Conservation (phyloP, 2,797 vertebrate genomes). For the Pantherophis vulpinus region DNA sequence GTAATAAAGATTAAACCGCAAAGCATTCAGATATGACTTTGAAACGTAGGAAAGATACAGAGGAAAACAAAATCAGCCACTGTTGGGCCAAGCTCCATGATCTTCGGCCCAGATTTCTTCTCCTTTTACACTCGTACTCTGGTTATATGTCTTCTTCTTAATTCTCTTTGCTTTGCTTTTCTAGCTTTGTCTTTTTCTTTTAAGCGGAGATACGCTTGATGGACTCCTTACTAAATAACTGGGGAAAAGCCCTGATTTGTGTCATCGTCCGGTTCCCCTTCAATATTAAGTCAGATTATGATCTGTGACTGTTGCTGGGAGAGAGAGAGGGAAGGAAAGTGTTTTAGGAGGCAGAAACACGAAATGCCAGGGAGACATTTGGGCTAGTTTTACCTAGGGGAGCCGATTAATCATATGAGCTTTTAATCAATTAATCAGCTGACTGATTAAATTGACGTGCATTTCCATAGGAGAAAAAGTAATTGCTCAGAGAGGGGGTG, state of each 20-base stretch:
- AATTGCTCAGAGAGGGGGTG: neutral
- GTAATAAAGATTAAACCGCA: constrained; percentile 65
- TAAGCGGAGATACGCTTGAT: neutral
- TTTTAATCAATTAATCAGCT: neutral
- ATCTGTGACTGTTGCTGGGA: constrained; percentile 27
- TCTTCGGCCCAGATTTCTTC: neutral
- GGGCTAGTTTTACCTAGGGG: neutral
- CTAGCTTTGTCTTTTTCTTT: neutral
- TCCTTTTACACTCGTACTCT: neutral
- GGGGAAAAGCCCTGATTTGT: neutral
- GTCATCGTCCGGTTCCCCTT: no score
- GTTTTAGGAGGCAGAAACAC: neutral
- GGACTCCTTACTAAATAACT: neutral
- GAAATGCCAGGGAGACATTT: neutral
- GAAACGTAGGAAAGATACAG: constrained; percentile 54
- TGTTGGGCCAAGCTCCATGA: neutral
- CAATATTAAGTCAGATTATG: constrained; percentile 46
- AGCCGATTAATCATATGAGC: neutral
- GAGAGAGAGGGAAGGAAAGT: constrained; percentile 29
- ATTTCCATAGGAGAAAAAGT: neutral
- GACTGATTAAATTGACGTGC: neutral
- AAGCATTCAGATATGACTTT: constrained; percentile 65
- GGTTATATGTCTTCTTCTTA: neutral
- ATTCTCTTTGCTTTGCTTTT: neutral
- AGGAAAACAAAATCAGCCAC: neutral